Percentiles rank a stretch among this genome's conserved stretches.
These are phyloP conservation scores for Drosophila longiperda DNA, from an alignment of 2,888 invertebrate species.

Conservation along the genomic window DNA sequence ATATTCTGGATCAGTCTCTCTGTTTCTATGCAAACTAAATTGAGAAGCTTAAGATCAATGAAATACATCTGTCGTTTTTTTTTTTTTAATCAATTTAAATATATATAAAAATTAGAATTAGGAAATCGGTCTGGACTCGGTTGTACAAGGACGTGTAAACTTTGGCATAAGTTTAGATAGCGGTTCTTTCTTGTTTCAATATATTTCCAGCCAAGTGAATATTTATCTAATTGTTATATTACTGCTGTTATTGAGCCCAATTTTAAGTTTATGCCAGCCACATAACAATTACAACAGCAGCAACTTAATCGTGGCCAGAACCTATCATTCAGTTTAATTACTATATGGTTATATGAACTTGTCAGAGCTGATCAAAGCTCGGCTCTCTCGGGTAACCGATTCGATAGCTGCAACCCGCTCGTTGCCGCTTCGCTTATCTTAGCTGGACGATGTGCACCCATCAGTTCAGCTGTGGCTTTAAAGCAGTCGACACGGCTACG, in stretches of 20 bases:
- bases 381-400: conserved; percentile 4
- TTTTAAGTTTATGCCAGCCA: conserved; percentile 18
- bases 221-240: not conserved
- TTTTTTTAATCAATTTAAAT: no score
- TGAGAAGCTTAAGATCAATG: not conserved
- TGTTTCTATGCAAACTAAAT: no score
- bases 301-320: conserved; percentile 18
- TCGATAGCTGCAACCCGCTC: not conserved
- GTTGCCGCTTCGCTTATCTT: conserved; percentile 18
- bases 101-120: no score
- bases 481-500: not conserved
- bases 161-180: not conserved
- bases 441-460: conserved; percentile 5
- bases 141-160: not conserved
- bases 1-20: no score
- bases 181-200: not conserved
- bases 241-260: not conserved
- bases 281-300: conserved; percentile 27
- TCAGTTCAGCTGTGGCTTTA: conserved; percentile 20
- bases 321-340: conserved; percentile 12
- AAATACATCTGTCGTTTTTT: not conserved
- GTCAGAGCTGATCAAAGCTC: conserved; percentile 17
- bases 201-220: not conserved
- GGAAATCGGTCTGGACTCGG: not conserved
- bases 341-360: not conserved